phyloP scores from a whole-genome alignment of 1,140 invertebrate genomes.

The Apis cerana region DNA sequence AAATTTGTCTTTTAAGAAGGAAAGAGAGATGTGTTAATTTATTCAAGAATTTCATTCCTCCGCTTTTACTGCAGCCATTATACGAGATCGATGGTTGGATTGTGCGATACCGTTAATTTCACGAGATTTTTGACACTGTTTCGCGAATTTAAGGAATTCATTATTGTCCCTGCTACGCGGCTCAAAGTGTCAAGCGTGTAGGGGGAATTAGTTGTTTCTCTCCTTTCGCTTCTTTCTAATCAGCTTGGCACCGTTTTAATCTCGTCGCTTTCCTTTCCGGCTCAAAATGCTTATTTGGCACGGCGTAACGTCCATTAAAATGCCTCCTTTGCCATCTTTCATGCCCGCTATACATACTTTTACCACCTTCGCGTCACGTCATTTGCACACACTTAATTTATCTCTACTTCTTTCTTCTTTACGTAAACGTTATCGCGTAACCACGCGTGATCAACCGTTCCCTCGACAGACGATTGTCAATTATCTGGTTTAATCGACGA shows the following conservation, averaged over 20 bases:
- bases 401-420: neutral
- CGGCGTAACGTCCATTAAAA: constrained; percentile 43
- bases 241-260: constrained; percentile 51
- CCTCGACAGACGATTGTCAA: neutral
- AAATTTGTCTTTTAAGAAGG: neutral
- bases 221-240: constrained; percentile 54
- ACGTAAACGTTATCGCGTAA: constrained; percentile 1
- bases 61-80: too few relatives aligned
- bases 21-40: too few relatives aligned
- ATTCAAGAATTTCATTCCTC: neutral
- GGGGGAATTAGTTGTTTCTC: constrained; percentile 4
- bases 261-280: constrained; percentile 45
- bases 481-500: too few relatives aligned
- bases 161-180: neutral
- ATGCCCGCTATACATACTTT: neutral
- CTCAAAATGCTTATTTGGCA: constrained; percentile 47
- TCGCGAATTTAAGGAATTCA: constrained; percentile 7
- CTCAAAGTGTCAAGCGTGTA: neutral
- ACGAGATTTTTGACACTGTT: neutral
- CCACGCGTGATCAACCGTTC: too few relatives aligned
- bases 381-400: neutral
- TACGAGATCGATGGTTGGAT: neutral
- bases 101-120: neutral
- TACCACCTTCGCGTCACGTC: constrained; percentile 15
- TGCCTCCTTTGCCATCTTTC: constrained; percentile 21